Conservation (phyloP, 2,888 invertebrate species). For the Oasisia sp. region DNA sequence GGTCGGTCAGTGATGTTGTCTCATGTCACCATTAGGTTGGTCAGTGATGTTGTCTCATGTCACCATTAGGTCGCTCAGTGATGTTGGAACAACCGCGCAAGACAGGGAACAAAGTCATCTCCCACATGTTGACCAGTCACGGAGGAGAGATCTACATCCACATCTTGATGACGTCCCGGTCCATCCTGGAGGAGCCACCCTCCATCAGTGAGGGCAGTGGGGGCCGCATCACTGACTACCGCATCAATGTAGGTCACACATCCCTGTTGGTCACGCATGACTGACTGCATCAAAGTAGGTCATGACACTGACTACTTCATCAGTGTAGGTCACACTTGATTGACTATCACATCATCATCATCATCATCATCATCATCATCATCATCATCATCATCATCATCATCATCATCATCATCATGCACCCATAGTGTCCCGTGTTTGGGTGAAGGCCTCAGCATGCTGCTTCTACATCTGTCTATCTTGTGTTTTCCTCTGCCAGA, state of each 20-base stretch:
- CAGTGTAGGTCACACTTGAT: not conserved
- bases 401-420: not conserved
- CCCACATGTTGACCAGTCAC: slow-evolving; percentile 91
- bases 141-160: slow-evolving; percentile 97
- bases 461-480: no score
- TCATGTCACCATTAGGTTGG: not conserved
- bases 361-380: no score
- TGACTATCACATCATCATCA: not conserved
- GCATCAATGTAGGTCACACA: slow-evolving; percentile 68
- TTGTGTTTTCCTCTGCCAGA: no score
- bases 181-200: slow-evolving; percentile 92
- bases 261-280: no score
- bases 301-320: no score
- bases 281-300: slow-evolving; percentile 62
- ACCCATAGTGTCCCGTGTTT: no score
- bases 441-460: no score
- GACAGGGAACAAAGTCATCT: slow-evolving; percentile 79
- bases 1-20: no score
- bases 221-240: slow-evolving; percentile 92
- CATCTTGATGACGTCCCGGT: slow-evolving; percentile 81
- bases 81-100: slow-evolving; percentile 85
- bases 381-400: not conserved
- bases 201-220: slow-evolving; percentile 95
- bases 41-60: slow-evolving; percentile 68
- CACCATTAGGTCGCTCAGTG: slow-evolving; percentile 58